These are phyloP conservation scores for Varanus salvator DNA, from an alignment of 2,113 vertebrate species.

Conservation along the genomic window DNA sequence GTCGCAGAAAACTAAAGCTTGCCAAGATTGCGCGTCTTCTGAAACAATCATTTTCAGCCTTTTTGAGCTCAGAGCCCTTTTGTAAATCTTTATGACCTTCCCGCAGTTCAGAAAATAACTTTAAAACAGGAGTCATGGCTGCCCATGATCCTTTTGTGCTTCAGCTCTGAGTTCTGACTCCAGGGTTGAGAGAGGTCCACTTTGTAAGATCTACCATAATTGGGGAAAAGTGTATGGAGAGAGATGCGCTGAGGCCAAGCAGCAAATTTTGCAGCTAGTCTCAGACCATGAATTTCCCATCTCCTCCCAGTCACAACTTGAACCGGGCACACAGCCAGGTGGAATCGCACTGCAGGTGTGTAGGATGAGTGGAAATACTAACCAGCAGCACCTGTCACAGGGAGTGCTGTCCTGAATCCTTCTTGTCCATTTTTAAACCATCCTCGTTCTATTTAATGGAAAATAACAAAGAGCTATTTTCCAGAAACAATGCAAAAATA, in stretches of 20 bases:
- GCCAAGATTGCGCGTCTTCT: constrained; percentile 57
- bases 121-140: constrained; percentile 11
- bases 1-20: constrained; percentile 60
- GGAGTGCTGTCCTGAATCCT: neutral
- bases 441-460: no score
- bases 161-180: constrained; percentile 1
- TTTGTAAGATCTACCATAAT: neutral
- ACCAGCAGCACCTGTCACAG: neutral
- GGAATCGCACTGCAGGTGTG: neutral
- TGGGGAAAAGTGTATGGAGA: neutral
- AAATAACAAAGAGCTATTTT: no score
- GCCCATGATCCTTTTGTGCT: neutral
- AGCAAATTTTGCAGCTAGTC: neutral
- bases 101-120: constrained; percentile 24
- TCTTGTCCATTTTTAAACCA: no score
- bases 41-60: constrained; percentile 40
- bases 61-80: neutral
- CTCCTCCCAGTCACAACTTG: neutral
- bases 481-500: no score
- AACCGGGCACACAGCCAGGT: neutral
- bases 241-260: neutral
- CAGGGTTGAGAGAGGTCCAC: neutral
- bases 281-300: neutral
- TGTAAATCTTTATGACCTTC: constrained; percentile 27
- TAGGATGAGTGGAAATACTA: neutral